Base-by-base conservation (phyloP, 2,113 vertebrate genomes). In the Cyprinodon variegatus region DNA sequence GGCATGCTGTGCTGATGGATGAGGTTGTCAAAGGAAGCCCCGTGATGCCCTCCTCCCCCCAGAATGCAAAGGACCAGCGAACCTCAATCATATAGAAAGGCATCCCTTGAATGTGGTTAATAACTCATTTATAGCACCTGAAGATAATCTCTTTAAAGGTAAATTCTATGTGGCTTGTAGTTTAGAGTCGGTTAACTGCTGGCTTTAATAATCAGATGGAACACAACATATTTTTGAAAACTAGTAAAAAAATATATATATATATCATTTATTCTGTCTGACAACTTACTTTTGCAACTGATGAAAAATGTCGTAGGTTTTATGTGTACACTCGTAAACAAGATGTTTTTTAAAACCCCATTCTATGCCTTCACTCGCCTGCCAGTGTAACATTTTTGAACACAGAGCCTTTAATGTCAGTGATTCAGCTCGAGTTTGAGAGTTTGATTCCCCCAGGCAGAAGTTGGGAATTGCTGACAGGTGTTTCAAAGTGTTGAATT, bases 1-100 rank as follows among this genome's bases (percentile, higher is more conserved):
- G 86, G 82, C 90, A 90, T 88, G 87, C 89, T 87, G 86, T 70
- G 83, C 91, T 95, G 94, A 95, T 94, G 93, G 93, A 95, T 95
- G 94, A 89, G 92, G 90, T 93, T 93, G 93, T 95, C 93, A 92
- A 81, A 50, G 70, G 85, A 57, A 62, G 88, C 90, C 89, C 89
- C 88, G 79, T 82, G 89, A 83, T 88, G 90, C 89, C 79, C 77
- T 74, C 76, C 88, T 89, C 85, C 79, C 86, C 69, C 73, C 84
- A 84, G 74, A 81, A 84, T 61, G 72, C 76, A 72, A 79, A 67
- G 50, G 66, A 74, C 74, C 45, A 59, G 68, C 77, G 83, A 75
- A 81, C 83, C 79, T 90, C 86, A 88, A 89, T 91, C 82, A 89
- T 78, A 88, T 76, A 66, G 74, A 81, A 76, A 82, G 77, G 72